phyloP scores from a whole-genome alignment of 2,113 vertebrate genomes.

The Bufo bufo region DNA sequence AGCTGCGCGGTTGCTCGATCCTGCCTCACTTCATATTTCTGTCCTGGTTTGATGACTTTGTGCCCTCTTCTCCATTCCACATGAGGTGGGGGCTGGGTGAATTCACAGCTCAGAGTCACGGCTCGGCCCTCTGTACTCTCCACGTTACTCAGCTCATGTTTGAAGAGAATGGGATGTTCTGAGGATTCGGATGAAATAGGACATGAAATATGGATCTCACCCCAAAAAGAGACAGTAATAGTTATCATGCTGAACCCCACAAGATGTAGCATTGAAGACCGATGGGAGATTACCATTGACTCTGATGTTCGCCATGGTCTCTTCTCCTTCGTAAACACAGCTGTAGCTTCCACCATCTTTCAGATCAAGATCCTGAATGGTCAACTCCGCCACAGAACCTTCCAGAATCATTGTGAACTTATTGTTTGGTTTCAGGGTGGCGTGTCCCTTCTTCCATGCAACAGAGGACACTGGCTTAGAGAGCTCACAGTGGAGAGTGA shows the following conservation, averaged over 20 bases:
- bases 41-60: conserved; percentile 58
- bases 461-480: conserved; percentile 74
- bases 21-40: conserved; percentile 72
- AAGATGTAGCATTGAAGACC: neutral
- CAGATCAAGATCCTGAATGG: conserved; percentile 78
- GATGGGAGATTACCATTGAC: conserved; percentile 73
- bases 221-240: neutral
- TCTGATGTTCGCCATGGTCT: conserved; percentile 76
- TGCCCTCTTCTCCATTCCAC: conserved; percentile 74
- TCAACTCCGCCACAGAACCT: conserved; percentile 69
- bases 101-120: conserved; percentile 69
- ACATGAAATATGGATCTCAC: neutral
- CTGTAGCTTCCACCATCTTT: conserved; percentile 86
- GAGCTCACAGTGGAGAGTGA: conserved; percentile 70
- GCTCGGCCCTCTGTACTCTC: conserved; percentile 67
- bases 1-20: conserved; percentile 70
- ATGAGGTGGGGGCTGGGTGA: conserved; percentile 69
- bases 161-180: conserved; percentile 62
- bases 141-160: conserved; percentile 67
- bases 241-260: neutral
- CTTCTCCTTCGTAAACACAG: conserved; percentile 79
- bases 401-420: conserved; percentile 83
- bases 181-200: conserved; percentile 47
- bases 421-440: conserved; percentile 76
- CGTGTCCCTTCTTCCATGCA: conserved; percentile 81